Evolutionary conservation across 2,888 invertebrate genomes (phyloP).

Genomic region (Tridacna gigas): DNA sequence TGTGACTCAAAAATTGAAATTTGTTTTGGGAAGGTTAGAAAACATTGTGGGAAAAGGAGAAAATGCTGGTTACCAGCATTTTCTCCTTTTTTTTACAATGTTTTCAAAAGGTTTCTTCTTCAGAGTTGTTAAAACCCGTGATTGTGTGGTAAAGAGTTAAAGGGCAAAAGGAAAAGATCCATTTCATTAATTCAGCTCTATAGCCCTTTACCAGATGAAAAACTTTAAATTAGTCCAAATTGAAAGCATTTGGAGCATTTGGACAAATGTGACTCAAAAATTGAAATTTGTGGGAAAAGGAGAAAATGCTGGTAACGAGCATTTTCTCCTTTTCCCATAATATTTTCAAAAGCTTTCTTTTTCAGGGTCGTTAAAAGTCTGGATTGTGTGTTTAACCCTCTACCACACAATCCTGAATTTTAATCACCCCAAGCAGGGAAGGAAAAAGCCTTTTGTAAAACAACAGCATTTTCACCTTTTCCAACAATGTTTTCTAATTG

Average conservation of each 20-base stretch:
- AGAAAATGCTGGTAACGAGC: background rate
- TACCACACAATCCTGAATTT: too few species aligned
- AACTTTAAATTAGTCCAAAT: background rate
- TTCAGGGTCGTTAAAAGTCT: background rate
- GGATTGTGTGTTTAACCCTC: too few species aligned
- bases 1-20: too few species aligned
- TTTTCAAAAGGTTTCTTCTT: background rate
- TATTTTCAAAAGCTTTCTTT: background rate
- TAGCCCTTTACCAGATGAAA: background rate
- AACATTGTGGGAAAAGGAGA: conserved; percentile 2
- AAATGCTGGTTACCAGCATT: background rate
- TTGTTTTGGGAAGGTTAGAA: background rate
- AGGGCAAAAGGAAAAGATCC: too few species aligned
- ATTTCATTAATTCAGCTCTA: too few species aligned
- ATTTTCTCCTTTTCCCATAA: background rate
- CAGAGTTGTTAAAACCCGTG: background rate
- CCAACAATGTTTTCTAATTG: too few species aligned
- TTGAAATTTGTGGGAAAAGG: background rate
- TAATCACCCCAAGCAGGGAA: too few species aligned
- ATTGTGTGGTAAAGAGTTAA: too few species aligned
- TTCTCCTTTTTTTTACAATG: background rate
- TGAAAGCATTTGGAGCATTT: background rate
- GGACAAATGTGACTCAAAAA: background rate
- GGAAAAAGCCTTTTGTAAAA: too few species aligned
- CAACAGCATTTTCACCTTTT: too few species aligned